Evolutionary conservation across 1,140 invertebrate genomes (phyloP).

Genomic region (Drosophila sechellia): DNA sequence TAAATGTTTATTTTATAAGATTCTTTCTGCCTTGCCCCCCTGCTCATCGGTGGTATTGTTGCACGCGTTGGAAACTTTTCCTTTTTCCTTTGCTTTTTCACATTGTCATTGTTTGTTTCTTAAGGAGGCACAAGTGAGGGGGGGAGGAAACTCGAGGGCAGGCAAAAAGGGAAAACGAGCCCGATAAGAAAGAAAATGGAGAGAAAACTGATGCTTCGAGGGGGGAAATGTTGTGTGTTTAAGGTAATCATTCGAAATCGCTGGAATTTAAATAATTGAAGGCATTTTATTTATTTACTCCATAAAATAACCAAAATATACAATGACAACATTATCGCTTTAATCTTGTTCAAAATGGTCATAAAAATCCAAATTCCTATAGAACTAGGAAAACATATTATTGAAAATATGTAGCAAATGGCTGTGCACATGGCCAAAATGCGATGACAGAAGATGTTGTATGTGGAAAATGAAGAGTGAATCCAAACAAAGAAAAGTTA

Average conservation of each 20-base stretch:
- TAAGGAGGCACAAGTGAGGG: not conserved
- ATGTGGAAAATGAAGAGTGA: no score
- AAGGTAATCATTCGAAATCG: constrained; percentile 8
- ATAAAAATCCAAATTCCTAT: no score
- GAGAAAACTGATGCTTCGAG: constrained; percentile 9
- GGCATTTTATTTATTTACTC: not conserved
- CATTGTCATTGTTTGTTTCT: constrained; percentile 63
- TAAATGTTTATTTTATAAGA: constrained; percentile 82
- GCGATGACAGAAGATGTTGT: constrained; percentile 2
- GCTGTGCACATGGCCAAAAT: constrained; percentile 4
- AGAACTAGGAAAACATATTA: not conserved
- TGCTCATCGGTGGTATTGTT: constrained; percentile 18
- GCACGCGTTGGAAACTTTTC: constrained; percentile 32
- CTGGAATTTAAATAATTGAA: not conserved
- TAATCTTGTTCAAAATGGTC: no score
- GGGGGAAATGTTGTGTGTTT: not conserved
- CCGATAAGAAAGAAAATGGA: constrained; percentile 22
- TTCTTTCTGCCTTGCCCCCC: constrained; percentile 33
- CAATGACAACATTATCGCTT: no score
- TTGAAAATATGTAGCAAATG: not conserved
- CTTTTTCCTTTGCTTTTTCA: not conserved
- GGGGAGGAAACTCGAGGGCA: not conserved
- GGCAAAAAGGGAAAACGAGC: constrained; percentile 13
- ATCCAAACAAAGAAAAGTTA: not conserved
- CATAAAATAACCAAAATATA: not conserved